Percentiles rank a stretch among this genome's conserved stretches.
Conservation (phyloP, 2,888 invertebrate species). For the Luperina nickerlii region DNA sequence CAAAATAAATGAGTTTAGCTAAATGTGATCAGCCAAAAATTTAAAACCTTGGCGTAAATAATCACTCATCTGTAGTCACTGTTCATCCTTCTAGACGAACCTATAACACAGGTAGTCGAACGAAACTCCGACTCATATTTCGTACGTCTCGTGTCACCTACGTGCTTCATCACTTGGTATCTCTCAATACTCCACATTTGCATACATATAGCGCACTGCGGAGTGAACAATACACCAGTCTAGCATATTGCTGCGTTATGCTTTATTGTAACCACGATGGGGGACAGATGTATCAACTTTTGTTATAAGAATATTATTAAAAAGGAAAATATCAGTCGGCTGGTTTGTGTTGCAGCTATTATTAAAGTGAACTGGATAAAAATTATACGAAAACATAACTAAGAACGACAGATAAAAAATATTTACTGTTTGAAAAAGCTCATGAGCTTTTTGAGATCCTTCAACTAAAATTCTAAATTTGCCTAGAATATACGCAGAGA, state of each 20-base stretch:
- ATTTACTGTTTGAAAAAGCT: background rate
- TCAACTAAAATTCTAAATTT: too few species aligned
- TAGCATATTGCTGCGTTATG: constrained; percentile 9
- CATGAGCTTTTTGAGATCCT: background rate
- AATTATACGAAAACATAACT: background rate
- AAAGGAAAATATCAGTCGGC: background rate
- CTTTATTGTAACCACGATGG: background rate
- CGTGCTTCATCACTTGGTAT: constrained; percentile 10
- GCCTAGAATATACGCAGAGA: background rate
- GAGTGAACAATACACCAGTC: constrained; percentile 9
- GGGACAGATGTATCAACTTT: background rate
- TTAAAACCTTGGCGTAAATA: background rate
- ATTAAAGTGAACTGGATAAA: background rate
- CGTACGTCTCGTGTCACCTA: background rate
- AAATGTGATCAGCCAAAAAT: background rate
- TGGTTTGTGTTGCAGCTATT: background rate
- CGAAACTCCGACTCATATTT: background rate
- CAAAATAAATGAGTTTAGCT: background rate
- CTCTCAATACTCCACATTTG: constrained; percentile 30
- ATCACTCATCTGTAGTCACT: background rate
- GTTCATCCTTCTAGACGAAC: background rate
- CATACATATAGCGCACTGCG: constrained; percentile 35
- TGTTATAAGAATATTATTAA: background rate
- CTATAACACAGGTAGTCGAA: background rate
- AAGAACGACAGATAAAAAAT: background rate